Conservation (phyloP, 2,797 vertebrate species). For the Centropyge bicolor region DNA sequence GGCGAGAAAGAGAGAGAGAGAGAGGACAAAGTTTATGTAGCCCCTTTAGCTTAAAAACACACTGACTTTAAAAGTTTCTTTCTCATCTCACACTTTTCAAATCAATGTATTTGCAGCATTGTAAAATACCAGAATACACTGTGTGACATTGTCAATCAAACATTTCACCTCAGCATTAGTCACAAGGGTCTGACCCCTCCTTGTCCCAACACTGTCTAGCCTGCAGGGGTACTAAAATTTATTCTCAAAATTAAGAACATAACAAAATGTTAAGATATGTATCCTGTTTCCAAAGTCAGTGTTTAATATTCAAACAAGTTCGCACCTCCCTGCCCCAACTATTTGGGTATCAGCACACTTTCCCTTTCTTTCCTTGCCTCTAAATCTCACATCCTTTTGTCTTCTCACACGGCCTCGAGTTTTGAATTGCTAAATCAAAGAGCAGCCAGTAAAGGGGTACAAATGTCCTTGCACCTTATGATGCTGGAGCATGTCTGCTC, state of each 20-base stretch:
- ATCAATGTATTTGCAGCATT: slow-evolving; percentile 5
- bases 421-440: slow-evolving; percentile 46
- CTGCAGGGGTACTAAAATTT: neutral
- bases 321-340: neutral
- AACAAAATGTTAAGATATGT: neutral
- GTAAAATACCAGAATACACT: neutral
- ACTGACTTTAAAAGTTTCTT: slow-evolving; percentile 22
- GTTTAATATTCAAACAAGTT: neutral
- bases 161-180: neutral
- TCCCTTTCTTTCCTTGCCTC: slow-evolving; percentile 10
- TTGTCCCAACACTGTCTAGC: neutral
- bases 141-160: neutral
- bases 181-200: neutral
- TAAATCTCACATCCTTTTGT: slow-evolving; percentile 42
- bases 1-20: no score
- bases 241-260: neutral
- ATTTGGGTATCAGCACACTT: neutral
- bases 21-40: slow-evolving; percentile 36
- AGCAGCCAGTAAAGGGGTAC: slow-evolving; percentile 25
- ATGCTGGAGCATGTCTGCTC: slow-evolving; percentile 69
- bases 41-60: slow-evolving; percentile 42
- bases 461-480: slow-evolving; percentile 47
- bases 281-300: neutral
- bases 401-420: slow-evolving; percentile 29
- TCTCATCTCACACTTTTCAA: slow-evolving; percentile 1